phyloP scores from a whole-genome alignment of 2,797 vertebrate species.

The Telmatherina bonti region DNA sequence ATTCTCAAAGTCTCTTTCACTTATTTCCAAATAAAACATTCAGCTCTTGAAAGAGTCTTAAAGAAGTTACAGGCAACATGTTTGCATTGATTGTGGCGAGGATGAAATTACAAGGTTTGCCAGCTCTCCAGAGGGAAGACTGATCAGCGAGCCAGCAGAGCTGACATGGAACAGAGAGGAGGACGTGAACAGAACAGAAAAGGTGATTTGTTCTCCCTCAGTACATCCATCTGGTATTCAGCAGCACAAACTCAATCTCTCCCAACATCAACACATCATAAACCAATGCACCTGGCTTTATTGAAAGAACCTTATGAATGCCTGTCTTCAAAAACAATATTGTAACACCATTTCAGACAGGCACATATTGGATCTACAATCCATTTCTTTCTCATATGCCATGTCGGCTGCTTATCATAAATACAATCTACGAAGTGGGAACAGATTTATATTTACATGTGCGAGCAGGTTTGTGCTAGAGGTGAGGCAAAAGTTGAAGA shows the following conservation, averaged over 20 bases:
- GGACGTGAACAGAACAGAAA: slow-evolving; percentile 76
- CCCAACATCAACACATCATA: slow-evolving; percentile 86
- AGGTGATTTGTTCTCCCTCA: slow-evolving; percentile 83
- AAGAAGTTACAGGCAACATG: slow-evolving; percentile 62
- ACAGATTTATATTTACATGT: slow-evolving; percentile 74
- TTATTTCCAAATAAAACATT: slow-evolving; percentile 58
- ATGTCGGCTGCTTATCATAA: slow-evolving; percentile 77
- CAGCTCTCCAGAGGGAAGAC: slow-evolving; percentile 74
- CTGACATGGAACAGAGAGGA: slow-evolving; percentile 75
- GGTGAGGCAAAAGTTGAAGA: slow-evolving; percentile 26
- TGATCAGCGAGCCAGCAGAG: slow-evolving; percentile 79
- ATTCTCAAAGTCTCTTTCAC: slow-evolving; percentile 50
- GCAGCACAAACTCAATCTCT: slow-evolving; percentile 84
- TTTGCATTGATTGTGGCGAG: slow-evolving; percentile 80
- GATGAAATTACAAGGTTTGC: slow-evolving; percentile 78
- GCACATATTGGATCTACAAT: slow-evolving; percentile 81
- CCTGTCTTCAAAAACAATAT: slow-evolving; percentile 82
- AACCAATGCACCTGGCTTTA: slow-evolving; percentile 83
- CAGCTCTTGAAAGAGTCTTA: slow-evolving; percentile 52
- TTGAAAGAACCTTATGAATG: slow-evolving; percentile 84
- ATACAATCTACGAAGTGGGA: slow-evolving; percentile 71
- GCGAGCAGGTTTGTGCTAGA: slow-evolving; percentile 38
- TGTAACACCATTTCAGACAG: slow-evolving; percentile 79
- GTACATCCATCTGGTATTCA: slow-evolving; percentile 85
- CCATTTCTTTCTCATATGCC: slow-evolving; percentile 74